These are phyloP conservation scores for Chrysogorgia sp. DNA, from an alignment of 92 coral and sea anemone species.

Conservation along the genomic window DNA sequence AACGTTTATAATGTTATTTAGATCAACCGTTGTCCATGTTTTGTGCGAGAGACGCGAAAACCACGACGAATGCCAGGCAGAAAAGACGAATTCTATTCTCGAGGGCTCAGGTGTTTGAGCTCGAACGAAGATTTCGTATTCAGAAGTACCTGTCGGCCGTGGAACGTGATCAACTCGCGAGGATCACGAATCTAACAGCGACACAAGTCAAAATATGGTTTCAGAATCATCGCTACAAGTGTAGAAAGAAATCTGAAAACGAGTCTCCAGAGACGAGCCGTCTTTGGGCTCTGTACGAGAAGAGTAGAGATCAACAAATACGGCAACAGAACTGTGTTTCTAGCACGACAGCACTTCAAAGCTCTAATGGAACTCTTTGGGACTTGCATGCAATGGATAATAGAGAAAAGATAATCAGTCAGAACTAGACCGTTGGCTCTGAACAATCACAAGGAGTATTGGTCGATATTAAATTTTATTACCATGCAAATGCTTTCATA, in stretches of 20 bases:
- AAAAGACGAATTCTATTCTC: constrained; percentile 88
- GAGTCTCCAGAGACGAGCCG: constrained; percentile 32
- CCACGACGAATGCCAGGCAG: constrained; percentile 57
- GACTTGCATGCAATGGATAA: too few species aligned
- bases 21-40: neutral
- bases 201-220: constrained; percentile 98
- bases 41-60: constrained; percentile 14
- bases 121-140: constrained; percentile 91
- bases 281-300: constrained; percentile 43
- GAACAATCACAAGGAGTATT: too few species aligned
- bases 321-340: neutral
- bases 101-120: constrained; percentile 86
- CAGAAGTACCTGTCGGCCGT: constrained; percentile 94
- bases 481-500: too few species aligned
- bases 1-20: neutral
- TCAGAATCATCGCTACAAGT: constrained; percentile 96
- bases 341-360: neutral
- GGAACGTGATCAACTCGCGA: constrained; percentile 93
- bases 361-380: neutral
- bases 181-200: constrained; percentile 93
- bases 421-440: too few species aligned
- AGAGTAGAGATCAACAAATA: constrained; percentile 3
- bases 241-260: constrained; percentile 73
- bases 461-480: too few species aligned
- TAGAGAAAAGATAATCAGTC: too few species aligned